Conservation (phyloP, 30 jellyfish, hydroid and myxozoan species). For the Cassiopea andromeda region DNA sequence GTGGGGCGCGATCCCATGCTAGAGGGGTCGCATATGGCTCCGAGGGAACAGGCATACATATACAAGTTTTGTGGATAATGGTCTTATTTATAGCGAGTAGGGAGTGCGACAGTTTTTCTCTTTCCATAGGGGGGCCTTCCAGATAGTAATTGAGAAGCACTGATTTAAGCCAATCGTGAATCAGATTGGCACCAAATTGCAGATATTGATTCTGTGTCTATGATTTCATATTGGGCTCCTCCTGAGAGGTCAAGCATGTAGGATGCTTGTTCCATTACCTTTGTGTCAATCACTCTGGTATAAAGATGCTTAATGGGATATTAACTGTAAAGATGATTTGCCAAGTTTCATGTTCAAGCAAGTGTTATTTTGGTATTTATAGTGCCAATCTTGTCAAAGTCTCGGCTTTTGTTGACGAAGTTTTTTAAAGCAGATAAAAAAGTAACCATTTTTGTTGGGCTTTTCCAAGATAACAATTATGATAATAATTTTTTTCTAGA, state of each 20-base stretch:
- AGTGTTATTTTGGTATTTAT: not conserved
- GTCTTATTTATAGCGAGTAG: too few relatives aligned
- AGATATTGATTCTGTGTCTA: too few relatives aligned
- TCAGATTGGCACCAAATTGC: too few relatives aligned
- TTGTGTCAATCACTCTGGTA: too few relatives aligned
- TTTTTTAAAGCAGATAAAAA: not conserved
- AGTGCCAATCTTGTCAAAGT: not conserved
- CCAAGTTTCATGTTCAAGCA: not conserved
- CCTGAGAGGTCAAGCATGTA: too few relatives aligned
- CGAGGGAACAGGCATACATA: not conserved
- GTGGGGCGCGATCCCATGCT: not conserved
- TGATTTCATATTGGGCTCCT: too few relatives aligned
- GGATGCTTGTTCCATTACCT: too few relatives aligned
- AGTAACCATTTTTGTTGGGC: not conserved
- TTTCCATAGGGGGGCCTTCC: too few relatives aligned
- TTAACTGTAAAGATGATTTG: not conserved
- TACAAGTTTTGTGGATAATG: not conserved
- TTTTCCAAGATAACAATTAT: not conserved
- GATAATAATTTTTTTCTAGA: slow-evolving; percentile 10
- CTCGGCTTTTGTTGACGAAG: not conserved
- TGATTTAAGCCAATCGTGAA: too few relatives aligned
- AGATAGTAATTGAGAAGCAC: too few relatives aligned
- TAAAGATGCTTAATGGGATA: not conserved
- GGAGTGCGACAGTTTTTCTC: too few relatives aligned
- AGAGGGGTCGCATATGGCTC: not conserved